Base-by-base conservation (phyloP, 2,797 vertebrate genomes). In the Tenualosa thibaudeaui region DNA sequence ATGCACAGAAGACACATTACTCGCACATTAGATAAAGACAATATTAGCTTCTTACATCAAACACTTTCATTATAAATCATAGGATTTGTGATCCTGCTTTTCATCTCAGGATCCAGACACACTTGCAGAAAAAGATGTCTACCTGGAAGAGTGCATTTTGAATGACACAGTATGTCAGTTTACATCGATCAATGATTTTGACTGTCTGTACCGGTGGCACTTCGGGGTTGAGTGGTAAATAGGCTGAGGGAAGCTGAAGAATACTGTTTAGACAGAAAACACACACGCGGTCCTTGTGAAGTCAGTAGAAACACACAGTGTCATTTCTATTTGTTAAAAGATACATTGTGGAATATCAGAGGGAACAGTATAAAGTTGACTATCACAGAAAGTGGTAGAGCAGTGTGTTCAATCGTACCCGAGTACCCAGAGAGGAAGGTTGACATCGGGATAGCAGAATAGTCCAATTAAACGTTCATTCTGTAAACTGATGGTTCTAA, bases 401-500 rank as follows among this genome's bases (percentile, higher is more conserved):
- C 56, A 56, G 17, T 17, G 53, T 56, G 54, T 62, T n/a, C 22
- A 26, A 24, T 49, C 93, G 94, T 95, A 99, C 98, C 98, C 97
- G 81, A 98, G 90, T 88, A 99, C 97, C 97, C 97, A 99, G 58
- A 96, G 96, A 0, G 97, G 97, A 10, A 97, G 85, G 13, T 96
- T 93, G 87, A 98, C 87, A 37, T 97, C 96, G 13, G 96, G 95
- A 3, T 90, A 89, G 86, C 97, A 97, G 85, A 94, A 98, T 53
- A 99, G 93, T 2, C 97, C 98, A 84, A 99, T 93, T 81, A 93
- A 90, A 1, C 85, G 86, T 24, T 83, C 85, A 71, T 89, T 88
- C 26, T 26, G 60, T 0, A 56, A 60, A 17, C 95, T 96, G 85
- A 53, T 90, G 24, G 85, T 15, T 0, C 62, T 93, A 0, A 99